These are phyloP conservation scores for Drosophila mettleri DNA, from an alignment of 2,888 invertebrate genomes.

Conservation along the genomic window DNA sequence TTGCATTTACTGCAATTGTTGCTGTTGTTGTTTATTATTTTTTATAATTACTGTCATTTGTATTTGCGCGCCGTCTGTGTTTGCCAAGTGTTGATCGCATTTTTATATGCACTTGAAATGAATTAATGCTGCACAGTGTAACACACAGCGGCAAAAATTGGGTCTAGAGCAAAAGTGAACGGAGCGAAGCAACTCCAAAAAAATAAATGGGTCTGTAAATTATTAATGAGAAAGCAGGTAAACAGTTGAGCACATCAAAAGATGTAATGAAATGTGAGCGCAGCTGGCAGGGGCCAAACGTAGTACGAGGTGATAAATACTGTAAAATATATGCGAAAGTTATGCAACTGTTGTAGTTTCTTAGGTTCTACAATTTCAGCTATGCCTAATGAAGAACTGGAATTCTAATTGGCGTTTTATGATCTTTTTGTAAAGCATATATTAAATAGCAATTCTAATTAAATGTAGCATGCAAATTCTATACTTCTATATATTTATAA, in stretches of 20 bases:
- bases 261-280: neutral
- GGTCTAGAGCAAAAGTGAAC: neutral
- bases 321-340: neutral
- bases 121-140: constrained; percentile 23
- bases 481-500: too few relatives aligned
- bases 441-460: too few relatives aligned
- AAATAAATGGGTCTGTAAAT: neutral
- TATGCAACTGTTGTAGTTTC: too few relatives aligned
- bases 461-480: too few relatives aligned
- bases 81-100: constrained; percentile 61
- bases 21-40: constrained; percentile 24
- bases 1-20: constrained; percentile 38
- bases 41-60: constrained; percentile 52
- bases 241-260: neutral
- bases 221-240: constrained; percentile 3
- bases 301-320: too few relatives aligned
- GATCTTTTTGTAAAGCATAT: too few relatives aligned
- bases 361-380: too few relatives aligned
- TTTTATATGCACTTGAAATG: constrained; percentile 36
- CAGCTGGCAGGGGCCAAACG: neutral
- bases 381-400: too few relatives aligned
- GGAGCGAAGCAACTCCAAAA: neutral
- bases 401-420: too few relatives aligned
- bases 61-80: constrained; percentile 64
- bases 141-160: neutral